phyloP scores from a whole-genome alignment of 2,888 invertebrate species.

The Chloroclysta siterata region DNA sequence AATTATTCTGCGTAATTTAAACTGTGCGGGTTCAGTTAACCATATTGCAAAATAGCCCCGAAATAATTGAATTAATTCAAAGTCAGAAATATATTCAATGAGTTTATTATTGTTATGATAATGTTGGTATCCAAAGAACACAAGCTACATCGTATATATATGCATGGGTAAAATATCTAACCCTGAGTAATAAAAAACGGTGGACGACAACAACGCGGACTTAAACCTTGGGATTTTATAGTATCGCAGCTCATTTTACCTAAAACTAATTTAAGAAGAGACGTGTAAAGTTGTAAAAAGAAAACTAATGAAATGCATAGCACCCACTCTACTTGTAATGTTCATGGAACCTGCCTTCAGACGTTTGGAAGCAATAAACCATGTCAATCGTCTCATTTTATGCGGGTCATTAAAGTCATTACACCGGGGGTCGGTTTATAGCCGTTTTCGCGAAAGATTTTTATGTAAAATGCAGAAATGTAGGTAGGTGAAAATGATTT shows the following conservation, averaged over 20 bases:
- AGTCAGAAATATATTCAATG: no score
- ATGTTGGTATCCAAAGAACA: no score
- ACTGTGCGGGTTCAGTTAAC: no score
- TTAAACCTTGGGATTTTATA: background rate
- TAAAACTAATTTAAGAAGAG: slow-evolving; percentile 7
- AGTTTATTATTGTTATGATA: no score
- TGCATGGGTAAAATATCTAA: no score
- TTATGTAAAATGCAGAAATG: slow-evolving; percentile 39
- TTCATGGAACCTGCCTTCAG: slow-evolving; percentile 34
- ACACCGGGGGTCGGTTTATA: slow-evolving; percentile 43
- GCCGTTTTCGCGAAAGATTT: slow-evolving; percentile 40
- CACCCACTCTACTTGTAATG: slow-evolving; percentile 29
- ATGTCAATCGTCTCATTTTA: slow-evolving; percentile 44
- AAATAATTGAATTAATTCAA: no score
- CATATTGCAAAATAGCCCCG: no score
- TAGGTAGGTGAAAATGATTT: slow-evolving; percentile 31
- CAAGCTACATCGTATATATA: no score
- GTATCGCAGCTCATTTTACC: background rate
- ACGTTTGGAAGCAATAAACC: slow-evolving; percentile 40
- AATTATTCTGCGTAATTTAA: no score
- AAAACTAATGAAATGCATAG: slow-evolving; percentile 33
- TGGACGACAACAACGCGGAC: background rate
- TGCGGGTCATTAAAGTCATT: slow-evolving; percentile 46
- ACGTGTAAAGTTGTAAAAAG: slow-evolving; percentile 29
- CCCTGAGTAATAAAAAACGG: background rate